A percentile compares a stretch with the other conserved stretches of the same genome.
phyloP scores from a whole-genome alignment of 2,113 vertebrate species.

The Xiphophorus couchianus region DNA sequence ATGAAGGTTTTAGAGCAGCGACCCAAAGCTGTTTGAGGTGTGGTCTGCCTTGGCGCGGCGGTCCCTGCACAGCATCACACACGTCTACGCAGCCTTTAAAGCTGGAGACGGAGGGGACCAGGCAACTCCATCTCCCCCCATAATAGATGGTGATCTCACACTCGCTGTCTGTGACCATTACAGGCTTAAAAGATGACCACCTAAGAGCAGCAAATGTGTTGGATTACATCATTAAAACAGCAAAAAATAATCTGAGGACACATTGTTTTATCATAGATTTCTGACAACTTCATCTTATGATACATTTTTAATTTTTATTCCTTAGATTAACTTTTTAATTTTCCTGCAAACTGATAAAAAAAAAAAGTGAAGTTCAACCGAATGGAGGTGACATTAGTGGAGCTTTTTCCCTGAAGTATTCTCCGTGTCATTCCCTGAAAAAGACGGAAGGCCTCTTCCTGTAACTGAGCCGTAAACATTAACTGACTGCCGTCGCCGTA shows the following conservation, averaged over 20 bases:
- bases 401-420: not conserved
- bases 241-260: too few relatives aligned
- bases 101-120: constrained; percentile 54
- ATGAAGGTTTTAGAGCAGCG: constrained; percentile 62
- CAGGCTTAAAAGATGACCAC: constrained; percentile 57
- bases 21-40: constrained; percentile 74
- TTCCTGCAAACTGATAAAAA: not conserved
- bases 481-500: constrained; percentile 31
- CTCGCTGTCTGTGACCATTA: constrained; percentile 59
- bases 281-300: too few relatives aligned
- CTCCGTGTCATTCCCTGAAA: constrained; percentile 1
- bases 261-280: too few relatives aligned
- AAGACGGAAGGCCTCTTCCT: constrained; percentile 12
- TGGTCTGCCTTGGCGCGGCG: constrained; percentile 59
- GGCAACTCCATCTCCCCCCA: constrained; percentile 37
- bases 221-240: constrained; percentile 11
- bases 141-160: constrained; percentile 74
- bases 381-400: not conserved
- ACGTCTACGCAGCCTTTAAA: constrained; percentile 57
- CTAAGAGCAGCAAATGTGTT: constrained; percentile 41
- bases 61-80: constrained; percentile 69
- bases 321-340: too few relatives aligned
- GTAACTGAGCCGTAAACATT: constrained; percentile 45
- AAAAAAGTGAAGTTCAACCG: not conserved
- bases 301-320: too few relatives aligned